Conservation (phyloP, 2,797 vertebrate genomes). For the Percopsis omiscomaycus region DNA sequence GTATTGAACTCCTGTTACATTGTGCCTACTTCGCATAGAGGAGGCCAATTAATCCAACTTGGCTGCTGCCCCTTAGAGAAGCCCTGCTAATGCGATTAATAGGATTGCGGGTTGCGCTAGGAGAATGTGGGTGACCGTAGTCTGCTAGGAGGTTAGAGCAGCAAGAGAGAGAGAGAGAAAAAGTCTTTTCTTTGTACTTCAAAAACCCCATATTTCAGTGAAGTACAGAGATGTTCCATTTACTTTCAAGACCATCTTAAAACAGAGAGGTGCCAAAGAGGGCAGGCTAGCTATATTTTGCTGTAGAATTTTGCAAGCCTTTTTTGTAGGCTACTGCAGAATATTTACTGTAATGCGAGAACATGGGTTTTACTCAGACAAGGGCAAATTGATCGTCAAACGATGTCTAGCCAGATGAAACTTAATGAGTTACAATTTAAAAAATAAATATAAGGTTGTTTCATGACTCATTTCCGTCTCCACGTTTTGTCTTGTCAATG, state of each 20-base stretch:
- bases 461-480: not conserved
- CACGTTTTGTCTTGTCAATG: not conserved
- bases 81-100: conserved; percentile 75
- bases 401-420: not conserved
- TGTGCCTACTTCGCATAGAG: conserved; percentile 74
- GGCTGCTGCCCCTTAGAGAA: conserved; percentile 63
- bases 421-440: conserved; percentile 10
- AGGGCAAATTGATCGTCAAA: conserved; percentile 1
- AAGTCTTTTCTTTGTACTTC: conserved; percentile 42
- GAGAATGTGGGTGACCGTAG: conserved; percentile 50
- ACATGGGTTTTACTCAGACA: not conserved
- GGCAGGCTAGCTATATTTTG: not conserved
- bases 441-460: conserved; percentile 12
- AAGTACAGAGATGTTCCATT: conserved; percentile 37
- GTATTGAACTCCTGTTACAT: conserved; percentile 75
- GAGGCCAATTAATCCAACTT: conserved; percentile 77
- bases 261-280: conserved; percentile 22
- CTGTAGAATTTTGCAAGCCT: conserved; percentile 3
- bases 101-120: conserved; percentile 69
- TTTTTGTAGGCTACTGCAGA: not conserved
- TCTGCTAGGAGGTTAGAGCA: conserved; percentile 38
- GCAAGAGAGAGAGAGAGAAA: conserved; percentile 25
- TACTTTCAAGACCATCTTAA: conserved; percentile 39
- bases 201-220: conserved; percentile 34
- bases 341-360: not conserved